Evolutionary conservation across 1,140 invertebrate species (phyloP).

Genomic region (Lerema accius): DNA sequence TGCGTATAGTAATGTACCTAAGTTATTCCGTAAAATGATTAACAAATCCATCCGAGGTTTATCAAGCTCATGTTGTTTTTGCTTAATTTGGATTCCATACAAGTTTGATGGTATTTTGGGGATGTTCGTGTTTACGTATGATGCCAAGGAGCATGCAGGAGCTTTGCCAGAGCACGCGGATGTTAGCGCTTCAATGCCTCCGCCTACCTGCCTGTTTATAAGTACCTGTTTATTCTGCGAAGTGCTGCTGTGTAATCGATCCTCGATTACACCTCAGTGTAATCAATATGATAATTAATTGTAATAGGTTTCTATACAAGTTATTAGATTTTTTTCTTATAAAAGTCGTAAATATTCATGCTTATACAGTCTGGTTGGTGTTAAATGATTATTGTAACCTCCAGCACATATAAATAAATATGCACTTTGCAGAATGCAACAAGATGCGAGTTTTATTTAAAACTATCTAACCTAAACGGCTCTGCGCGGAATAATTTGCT

Average conservation of each 20-base stretch:
- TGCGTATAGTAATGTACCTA: no score
- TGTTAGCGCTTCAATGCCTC: constrained; percentile 2
- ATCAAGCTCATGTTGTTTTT: no score
- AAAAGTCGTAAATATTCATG: constrained; percentile 1
- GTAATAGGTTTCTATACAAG: neutral
- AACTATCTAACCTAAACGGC: no score
- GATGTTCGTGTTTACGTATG: neutral
- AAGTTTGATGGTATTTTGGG: neutral
- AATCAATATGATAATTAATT: neutral
- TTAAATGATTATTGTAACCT: no score
- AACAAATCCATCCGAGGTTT: no score
- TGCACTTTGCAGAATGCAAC: no score
- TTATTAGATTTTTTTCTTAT: neutral
- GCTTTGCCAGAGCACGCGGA: constrained; percentile 3
- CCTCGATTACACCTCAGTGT: neutral
- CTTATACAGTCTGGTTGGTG: neutral
- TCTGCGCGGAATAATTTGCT: no score
- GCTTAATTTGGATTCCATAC: neutral
- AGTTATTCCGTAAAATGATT: no score
- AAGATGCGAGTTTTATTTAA: no score
- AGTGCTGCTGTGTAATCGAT: neutral
- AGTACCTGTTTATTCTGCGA: constrained; percentile 4
- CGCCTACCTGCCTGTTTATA: constrained; percentile 3
- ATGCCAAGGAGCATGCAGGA: neutral
- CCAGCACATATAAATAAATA: no score